Base-by-base conservation (phyloP, 2,797 vertebrate species). In the Nothura maculosa region DNA sequence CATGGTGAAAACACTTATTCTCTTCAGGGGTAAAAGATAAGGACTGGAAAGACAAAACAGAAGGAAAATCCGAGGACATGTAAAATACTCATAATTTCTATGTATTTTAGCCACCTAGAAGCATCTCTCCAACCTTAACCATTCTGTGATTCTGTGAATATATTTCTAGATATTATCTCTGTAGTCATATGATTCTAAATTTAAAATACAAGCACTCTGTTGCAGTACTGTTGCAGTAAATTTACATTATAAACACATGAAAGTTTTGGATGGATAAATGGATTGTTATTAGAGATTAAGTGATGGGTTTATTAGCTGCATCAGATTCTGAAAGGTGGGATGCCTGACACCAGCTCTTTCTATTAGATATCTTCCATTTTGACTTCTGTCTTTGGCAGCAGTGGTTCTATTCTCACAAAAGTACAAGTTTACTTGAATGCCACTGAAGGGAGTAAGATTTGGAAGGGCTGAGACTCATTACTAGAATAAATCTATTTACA, bases 21-120 rank as follows among this genome's bases (percentile, higher is more conserved):
- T 84, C 77, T 92, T 88, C 83, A 86, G 74, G 16, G 27, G 77
- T 84, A 77, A 88, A 92, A 91, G 55, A 73, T 89, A 94, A 85
- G 73, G 17, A 15, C 64, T 92, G 38, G 69, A 73, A 14, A 87
- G 66, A 60, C 42, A 87, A 94, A 89, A 15, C 24, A 93, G 70
- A 79, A 84, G 27, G 8, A 73, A 79, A 85, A 85, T 61, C 55
- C 76, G 77, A 87, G 83, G 22, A 81, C 6, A 69, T 57, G 55
- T 90, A 91, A 83, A 90, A 84, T 74, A 70, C 32, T 76, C 77
- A 76, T 92, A 0, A 34, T 63, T 86, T 81, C 60, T 94, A 90
- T 86, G 81, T 77, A 91, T 93, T 94, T 87, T 91, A 91, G 55
- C 70, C 48, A 30, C 85, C 60, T 76, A 36, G 52, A 76, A 95